These are phyloP conservation scores for Diadegma fenestrale DNA, from an alignment of 2,888 invertebrate genomes.

Conservation along the genomic window DNA sequence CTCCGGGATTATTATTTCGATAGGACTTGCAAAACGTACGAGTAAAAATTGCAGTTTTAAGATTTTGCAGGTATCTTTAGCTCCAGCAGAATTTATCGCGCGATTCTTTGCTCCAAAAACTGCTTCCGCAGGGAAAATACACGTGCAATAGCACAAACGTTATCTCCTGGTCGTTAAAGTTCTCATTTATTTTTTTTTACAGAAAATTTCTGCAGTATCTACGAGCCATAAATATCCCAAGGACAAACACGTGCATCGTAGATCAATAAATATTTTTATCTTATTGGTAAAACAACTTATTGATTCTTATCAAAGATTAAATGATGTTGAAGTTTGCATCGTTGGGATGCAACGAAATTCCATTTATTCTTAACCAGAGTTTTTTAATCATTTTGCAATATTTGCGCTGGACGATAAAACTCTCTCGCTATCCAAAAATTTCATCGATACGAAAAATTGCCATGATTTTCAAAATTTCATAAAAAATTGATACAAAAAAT, in stretches of 20 bases:
- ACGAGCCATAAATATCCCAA: neutral
- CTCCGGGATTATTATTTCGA: neutral
- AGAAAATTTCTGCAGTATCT: neutral
- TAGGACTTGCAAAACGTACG: neutral
- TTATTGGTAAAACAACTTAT: neutral
- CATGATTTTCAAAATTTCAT: too few species aligned
- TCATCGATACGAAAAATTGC: too few species aligned
- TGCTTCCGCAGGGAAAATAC: neutral
- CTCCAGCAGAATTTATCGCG: neutral
- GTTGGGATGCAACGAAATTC: too few species aligned
- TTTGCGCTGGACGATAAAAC: too few species aligned
- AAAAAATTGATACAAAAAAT: too few species aligned
- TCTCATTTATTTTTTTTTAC: neutral
- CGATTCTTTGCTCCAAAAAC: neutral
- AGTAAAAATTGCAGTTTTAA: neutral
- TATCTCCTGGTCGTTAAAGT: neutral
- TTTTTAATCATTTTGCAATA: too few species aligned
- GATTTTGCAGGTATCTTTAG: neutral
- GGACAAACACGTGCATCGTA: neutral
- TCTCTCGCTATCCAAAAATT: too few species aligned
- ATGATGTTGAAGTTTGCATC: too few species aligned
- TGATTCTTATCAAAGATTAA: conserved; percentile 10
- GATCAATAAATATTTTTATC: neutral
- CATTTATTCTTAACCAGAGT: too few species aligned
- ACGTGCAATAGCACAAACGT: neutral